Percentiles rank a stretch among this genome's conserved stretches.
phyloP scores from a whole-genome alignment of 2,113 vertebrate species.

The Strigops habroptila region DNA sequence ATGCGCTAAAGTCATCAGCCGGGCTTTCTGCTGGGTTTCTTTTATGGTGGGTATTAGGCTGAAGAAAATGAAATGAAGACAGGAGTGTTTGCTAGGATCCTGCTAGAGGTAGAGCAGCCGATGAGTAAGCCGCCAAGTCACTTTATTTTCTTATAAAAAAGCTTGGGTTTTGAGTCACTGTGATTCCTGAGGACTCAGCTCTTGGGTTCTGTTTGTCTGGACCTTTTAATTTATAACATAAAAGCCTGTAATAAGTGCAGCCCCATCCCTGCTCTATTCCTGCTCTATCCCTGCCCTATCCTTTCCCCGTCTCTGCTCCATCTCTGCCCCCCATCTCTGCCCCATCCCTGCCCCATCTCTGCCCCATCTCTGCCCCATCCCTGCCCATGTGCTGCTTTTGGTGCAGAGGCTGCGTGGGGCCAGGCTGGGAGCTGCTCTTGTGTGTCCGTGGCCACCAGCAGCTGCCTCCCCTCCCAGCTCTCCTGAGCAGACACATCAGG shows the following conservation, averaged over 20 bases:
- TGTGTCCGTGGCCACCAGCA: not conserved
- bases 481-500: not conserved
- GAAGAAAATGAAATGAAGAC: not conserved
- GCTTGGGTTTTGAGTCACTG: not conserved
- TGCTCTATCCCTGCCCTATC: no score
- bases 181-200: not conserved
- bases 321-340: rapidly evolving
- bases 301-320: rapidly evolving
- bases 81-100: not conserved
- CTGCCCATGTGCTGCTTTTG: rapidly evolving
- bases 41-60: not conserved
- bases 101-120: not conserved
- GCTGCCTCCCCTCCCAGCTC: not conserved
- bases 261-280: not conserved
- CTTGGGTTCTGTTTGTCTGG: not conserved
- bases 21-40: constrained; percentile 2
- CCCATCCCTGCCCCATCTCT: rapidly evolving
- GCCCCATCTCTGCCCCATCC: rapidly evolving
- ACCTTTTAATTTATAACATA: not conserved
- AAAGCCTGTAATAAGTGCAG: not conserved
- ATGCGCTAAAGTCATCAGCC: not conserved
- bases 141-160: not conserved
- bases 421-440: not conserved
- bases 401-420: rapidly evolving
- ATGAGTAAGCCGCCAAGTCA: not conserved